A percentile compares a stretch with the other conserved stretches of the same genome.
phyloP scores from a whole-genome alignment of 2,888 invertebrate genomes.

The Ephialtes manifestator region DNA sequence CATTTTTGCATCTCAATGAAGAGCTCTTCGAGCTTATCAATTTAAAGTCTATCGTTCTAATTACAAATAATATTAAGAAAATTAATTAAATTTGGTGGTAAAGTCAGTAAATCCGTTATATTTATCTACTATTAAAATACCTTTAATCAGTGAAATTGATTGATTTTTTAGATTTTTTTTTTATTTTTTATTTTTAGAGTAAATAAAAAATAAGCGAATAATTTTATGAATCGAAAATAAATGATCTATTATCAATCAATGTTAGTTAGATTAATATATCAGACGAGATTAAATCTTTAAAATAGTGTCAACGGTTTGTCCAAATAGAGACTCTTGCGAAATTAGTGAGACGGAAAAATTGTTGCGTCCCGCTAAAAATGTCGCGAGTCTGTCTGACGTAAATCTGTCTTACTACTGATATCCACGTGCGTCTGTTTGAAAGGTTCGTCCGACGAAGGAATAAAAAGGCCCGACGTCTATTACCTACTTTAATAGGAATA shows the following conservation, averaged over 20 bases:
- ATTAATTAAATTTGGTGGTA: too few relatives aligned
- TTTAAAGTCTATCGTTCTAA: too few relatives aligned
- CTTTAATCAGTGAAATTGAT: too few relatives aligned
- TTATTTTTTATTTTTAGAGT: too few relatives aligned
- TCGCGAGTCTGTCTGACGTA: neutral
- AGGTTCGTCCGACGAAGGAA: neutral
- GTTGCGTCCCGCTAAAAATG: neutral
- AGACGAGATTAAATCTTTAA: neutral
- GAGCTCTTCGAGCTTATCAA: too few relatives aligned
- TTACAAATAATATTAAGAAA: too few relatives aligned
- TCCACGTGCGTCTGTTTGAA: neutral
- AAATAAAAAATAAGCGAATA: too few relatives aligned
- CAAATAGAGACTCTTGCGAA: neutral
- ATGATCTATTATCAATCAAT: neutral
- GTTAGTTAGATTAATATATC: neutral
- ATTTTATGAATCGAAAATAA: too few relatives aligned
- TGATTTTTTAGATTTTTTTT: too few relatives aligned
- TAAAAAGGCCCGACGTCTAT: neutral
- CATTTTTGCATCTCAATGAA: too few relatives aligned
- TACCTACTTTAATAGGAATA: constrained; percentile 24
- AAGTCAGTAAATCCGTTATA: too few relatives aligned
- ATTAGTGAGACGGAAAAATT: neutral
- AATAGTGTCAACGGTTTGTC: neutral
- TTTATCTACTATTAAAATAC: too few relatives aligned
- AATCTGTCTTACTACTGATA: neutral